Percentiles rank a stretch among this genome's conserved stretches.
Evolutionary conservation across 2,888 invertebrate genomes (phyloP).

Genomic region (Philaethria dido): DNA sequence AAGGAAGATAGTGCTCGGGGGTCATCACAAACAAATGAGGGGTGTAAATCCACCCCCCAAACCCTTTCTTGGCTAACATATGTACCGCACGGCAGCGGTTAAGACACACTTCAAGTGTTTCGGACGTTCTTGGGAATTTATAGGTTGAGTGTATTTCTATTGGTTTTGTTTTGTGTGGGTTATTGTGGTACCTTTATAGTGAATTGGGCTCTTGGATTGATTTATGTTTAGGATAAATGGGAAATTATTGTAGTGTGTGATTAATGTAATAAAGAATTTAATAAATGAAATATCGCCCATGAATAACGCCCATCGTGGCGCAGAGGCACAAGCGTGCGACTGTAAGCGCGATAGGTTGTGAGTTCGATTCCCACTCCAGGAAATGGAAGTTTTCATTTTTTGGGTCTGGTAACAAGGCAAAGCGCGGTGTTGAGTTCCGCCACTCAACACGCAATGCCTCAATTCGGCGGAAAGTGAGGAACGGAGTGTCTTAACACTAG

Average conservation of each 20-base stretch:
- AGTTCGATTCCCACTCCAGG: too few relatives aligned
- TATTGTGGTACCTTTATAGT: slow-evolving; percentile 36
- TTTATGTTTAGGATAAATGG: background rate
- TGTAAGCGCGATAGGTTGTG: too few relatives aligned
- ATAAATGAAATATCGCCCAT: too few relatives aligned
- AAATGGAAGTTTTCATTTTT: too few relatives aligned
- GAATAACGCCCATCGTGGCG: too few relatives aligned
- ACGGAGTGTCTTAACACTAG: too few relatives aligned
- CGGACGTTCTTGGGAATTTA: slow-evolving; percentile 77
- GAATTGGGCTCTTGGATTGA: slow-evolving; percentile 15
- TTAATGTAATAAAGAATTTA: too few relatives aligned
- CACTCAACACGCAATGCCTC: too few relatives aligned
- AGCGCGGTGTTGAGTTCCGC: too few relatives aligned
- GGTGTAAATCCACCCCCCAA: slow-evolving; percentile 85
- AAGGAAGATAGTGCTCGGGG: slow-evolving; percentile 76
- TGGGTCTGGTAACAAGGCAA: too few relatives aligned
- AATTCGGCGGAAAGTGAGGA: too few relatives aligned
- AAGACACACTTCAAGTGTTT: slow-evolving; percentile 79
- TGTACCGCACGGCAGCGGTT: slow-evolving; percentile 64
- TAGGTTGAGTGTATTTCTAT: slow-evolving; percentile 66
- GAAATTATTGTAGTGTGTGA: background rate
- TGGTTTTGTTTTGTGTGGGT: slow-evolving; percentile 67
- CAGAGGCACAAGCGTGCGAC: too few relatives aligned
- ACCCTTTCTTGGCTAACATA: slow-evolving; percentile 82
- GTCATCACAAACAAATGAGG: slow-evolving; percentile 88